phyloP scores from a whole-genome alignment of 2,888 invertebrate species.

The Brachyopa scutellaris region DNA sequence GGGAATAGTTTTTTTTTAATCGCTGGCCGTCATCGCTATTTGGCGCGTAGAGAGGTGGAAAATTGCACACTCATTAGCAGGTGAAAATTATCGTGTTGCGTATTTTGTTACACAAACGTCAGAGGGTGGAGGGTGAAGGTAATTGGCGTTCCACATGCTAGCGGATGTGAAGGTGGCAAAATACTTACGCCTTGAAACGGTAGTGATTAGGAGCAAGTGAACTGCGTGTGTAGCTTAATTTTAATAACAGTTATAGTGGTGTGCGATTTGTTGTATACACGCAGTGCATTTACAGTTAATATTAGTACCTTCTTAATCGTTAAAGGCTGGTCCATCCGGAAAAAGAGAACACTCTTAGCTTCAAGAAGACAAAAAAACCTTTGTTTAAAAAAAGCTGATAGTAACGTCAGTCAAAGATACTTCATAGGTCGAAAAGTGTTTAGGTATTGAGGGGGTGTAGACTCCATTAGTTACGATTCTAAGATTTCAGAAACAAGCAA shows the following conservation, averaged over 20 bases:
- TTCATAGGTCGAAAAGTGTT: too few species aligned
- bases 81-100: slow-evolving; percentile 56
- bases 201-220: neutral
- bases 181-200: slow-evolving; percentile 2
- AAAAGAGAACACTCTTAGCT: too few species aligned
- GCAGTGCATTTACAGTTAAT: too few species aligned
- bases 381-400: too few species aligned
- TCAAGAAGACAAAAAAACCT: too few species aligned
- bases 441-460: too few species aligned
- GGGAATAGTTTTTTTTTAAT: slow-evolving; percentile 5
- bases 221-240: slow-evolving; percentile 3
- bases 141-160: neutral
- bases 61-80: slow-evolving; percentile 54
- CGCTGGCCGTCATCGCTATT: neutral
- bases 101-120: slow-evolving; percentile 36
- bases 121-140: slow-evolving; percentile 13
- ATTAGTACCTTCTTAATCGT: too few species aligned
- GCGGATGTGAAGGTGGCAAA: slow-evolving; percentile 27
- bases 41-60: slow-evolving; percentile 15
- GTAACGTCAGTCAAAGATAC: too few species aligned
- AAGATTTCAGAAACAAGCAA: too few species aligned
- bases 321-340: too few species aligned
- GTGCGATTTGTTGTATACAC: slow-evolving; percentile 42
- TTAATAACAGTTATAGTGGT: neutral
- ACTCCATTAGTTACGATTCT: too few species aligned